Percentiles rank a stretch among this genome's conserved stretches.
Conservation (phyloP, 1,140 invertebrate genomes). For the Bombyx mori region ASM3026992v2 NC_085116.1:11256001-11256500, state of each 20-base stretch:
- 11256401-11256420: too few species aligned
- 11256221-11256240: too few species aligned
- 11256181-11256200: conserved; percentile 94
- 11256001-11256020: neutral
- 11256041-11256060: neutral
- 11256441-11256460: too few species aligned
- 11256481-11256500: neutral
- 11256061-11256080: neutral
- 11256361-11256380: too few species aligned
- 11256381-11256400: too few species aligned
- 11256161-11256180: conserved; percentile 95
- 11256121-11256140: conserved; percentile 98
- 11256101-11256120: conserved; percentile 74
- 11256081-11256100: neutral
- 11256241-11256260: neutral
- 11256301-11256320: too few species aligned
- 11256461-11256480: too few species aligned
- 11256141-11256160: conserved; percentile 94
- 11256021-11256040: neutral
- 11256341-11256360: too few species aligned
- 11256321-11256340: too few species aligned
- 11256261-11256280: neutral
- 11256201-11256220: conserved; percentile 88
- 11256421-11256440: too few species aligned
- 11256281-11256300: too few species aligned